Evolutionary conservation across 1,140 invertebrate species (phyloP), one percentile per base, ranked within the genome.

Genomic region (Ridgeia piscesae): DNA sequence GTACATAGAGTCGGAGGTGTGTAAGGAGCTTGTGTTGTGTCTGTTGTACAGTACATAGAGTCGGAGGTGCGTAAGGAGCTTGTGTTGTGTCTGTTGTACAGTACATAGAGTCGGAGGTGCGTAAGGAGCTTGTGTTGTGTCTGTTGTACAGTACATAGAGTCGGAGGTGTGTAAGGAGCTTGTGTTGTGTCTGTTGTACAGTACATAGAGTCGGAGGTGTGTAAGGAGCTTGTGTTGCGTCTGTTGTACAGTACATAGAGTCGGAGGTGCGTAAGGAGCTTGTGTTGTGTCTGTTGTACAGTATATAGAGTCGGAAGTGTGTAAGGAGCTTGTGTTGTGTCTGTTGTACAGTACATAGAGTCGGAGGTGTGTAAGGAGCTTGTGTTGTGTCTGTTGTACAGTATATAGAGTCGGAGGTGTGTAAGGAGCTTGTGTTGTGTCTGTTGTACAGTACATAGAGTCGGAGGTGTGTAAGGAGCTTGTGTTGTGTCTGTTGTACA

Each of bases 21-120:
- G 98, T 88, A 98, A 98, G 92, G 97, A 77, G 17, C 27, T 99
- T n/a, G n/a, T n/a, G n/a, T n/a, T n/a, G n/a, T n/a, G n/a, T n/a
- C n/a, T n/a, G n/a, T n/a, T 42, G 42, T 11, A 42, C 8, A 77
- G 58, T 77, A 21, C 11, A 77, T 14, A 6, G 27, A 17, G 6
- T 1, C 27, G 58, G 8, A 14, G 27, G 11, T 31, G 4, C 17
- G 58, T 77, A 2, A 77, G 11, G 58, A 27, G 58, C 11, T 2
- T 77, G 58, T 21, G 58, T 31, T 21, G 17, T 77, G 14, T 77
- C 17, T 77, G 8, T 77, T 8, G 8, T 17, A 21, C 58, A 77
- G 58, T 77, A 77, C 93, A 93, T 95, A 31, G 88, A 97, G 97
- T 97, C 99, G 95, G 98, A 99, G 0, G 98, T 99, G 95, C 98